These are phyloP conservation scores for Dromococcyx pavoninus DNA, from an alignment of 2,797 vertebrate genomes.

Conservation along the genomic window DNA sequence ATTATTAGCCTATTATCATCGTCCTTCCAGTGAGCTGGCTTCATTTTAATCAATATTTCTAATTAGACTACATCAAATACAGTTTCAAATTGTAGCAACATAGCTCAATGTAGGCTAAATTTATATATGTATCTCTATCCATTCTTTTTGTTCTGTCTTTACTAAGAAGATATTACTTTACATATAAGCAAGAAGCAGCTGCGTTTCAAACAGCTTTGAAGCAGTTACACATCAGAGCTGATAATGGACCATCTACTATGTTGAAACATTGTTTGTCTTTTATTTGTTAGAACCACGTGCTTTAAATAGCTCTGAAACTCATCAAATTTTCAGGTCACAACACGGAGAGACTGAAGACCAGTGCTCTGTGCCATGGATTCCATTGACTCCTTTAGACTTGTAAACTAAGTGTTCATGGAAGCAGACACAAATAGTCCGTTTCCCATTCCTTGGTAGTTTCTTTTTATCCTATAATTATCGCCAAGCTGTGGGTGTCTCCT, in stretches of 20 bases:
- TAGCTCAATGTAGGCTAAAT: background rate
- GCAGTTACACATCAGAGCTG: background rate
- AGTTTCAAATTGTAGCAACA: conserved; percentile 19
- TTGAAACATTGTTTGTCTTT: background rate
- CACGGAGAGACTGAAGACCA: background rate
- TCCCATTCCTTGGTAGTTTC: background rate
- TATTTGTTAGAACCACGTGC: background rate
- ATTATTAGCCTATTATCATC: conserved; percentile 66
- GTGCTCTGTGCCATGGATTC: background rate
- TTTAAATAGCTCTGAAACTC: background rate
- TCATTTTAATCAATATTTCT: conserved; percentile 66
- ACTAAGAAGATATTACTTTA: background rate
- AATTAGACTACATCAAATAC: conserved; percentile 62
- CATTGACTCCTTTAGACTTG: background rate
- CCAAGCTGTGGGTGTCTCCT: background rate
- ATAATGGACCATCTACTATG: background rate
- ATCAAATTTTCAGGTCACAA: conserved; percentile 16
- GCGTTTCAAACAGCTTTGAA: background rate
- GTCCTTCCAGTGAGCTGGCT: conserved; percentile 49
- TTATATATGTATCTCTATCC: background rate
- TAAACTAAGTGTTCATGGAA: background rate
- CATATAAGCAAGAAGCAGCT: background rate
- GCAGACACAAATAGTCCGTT: background rate
- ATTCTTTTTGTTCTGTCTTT: background rate
- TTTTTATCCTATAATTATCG: background rate